Percentiles rank a stretch among this genome's conserved stretches.
phyloP scores from a whole-genome alignment of 2,797 vertebrate genomes.

The Perodicticus potto region DNA sequence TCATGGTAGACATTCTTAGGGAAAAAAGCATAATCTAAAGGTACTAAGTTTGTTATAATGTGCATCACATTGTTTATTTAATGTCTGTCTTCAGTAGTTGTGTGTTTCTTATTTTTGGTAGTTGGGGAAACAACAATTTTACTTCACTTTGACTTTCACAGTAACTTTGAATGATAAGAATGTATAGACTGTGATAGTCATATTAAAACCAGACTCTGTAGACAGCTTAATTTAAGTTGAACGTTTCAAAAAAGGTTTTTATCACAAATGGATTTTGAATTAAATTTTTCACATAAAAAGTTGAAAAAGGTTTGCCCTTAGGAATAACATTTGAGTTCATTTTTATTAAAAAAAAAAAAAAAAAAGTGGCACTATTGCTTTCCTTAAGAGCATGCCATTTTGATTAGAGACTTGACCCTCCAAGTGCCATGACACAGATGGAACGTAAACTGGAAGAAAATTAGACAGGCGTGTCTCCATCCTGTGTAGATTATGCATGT shows the following conservation, averaged over 20 bases:
- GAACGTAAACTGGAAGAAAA: constrained; percentile 65
- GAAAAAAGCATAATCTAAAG: constrained; percentile 55
- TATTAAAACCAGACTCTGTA: constrained; percentile 51
- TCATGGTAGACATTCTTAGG: constrained; percentile 26
- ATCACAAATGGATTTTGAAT: constrained; percentile 65
- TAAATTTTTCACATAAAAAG: constrained; percentile 72
- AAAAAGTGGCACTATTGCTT: constrained; percentile 80
- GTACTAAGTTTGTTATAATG: background rate
- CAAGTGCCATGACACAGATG: constrained; percentile 75
- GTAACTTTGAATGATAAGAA: background rate
- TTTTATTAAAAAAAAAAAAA: constrained; percentile 59
- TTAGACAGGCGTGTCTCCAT: constrained; percentile 86
- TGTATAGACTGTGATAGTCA: constrained; percentile 29
- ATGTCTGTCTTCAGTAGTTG: background rate
- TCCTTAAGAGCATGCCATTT: constrained; percentile 83
- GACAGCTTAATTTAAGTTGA: constrained; percentile 58
- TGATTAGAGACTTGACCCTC: constrained; percentile 74
- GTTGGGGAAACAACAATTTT: constrained; percentile 43
- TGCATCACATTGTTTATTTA: background rate
- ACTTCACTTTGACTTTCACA: constrained; percentile 61
- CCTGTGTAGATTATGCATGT: constrained; percentile 94
- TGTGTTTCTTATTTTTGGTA: constrained; percentile 29
- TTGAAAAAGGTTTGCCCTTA: constrained; percentile 81
- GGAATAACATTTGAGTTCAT: constrained; percentile 63
- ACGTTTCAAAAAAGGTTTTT: constrained; percentile 54